A percentile compares a stretch with the other conserved stretches of the same genome.
Conservation (phyloP, 1,140 invertebrate genomes). For the Kradibia gibbosae region DNA sequence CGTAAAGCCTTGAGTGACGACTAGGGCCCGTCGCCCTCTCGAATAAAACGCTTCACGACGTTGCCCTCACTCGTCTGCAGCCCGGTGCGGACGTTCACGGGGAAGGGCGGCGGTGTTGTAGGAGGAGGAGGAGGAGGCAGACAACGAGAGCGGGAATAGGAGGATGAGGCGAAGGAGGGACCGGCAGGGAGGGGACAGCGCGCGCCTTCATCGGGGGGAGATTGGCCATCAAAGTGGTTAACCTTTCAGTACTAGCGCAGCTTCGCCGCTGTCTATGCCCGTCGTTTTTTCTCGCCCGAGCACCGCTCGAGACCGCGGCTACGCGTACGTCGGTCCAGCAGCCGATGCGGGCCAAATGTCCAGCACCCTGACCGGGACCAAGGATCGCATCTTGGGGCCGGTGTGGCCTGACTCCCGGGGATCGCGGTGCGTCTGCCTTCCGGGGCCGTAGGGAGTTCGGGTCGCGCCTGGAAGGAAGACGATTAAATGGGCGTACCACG, state of each 20-base stretch:
- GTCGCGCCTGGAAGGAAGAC: constrained; percentile 27
- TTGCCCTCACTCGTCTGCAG: background rate
- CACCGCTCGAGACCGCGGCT: background rate
- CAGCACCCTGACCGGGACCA: too few species aligned
- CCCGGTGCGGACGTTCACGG: background rate
- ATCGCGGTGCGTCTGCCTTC: too few species aligned
- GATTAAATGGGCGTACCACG: constrained; percentile 44
- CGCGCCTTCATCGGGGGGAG: constrained; percentile 41
- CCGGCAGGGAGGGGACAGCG: constrained; percentile 5
- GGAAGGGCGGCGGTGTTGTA: background rate
- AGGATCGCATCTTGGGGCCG: too few species aligned
- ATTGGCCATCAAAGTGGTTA: constrained; percentile 42
- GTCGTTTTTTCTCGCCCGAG: background rate
- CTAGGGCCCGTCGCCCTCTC: constrained; percentile 31
- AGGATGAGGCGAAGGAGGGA: constrained; percentile 26
- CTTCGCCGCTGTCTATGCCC: background rate
- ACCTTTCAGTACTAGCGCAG: constrained; percentile 36
- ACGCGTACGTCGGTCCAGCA: background rate
- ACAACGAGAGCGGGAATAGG: constrained; percentile 33
- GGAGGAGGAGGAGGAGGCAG: constrained; percentile 2
- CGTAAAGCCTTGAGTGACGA: constrained; percentile 30
- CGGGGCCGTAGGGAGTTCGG: background rate
- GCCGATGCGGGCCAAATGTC: too few species aligned
- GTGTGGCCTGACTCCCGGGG: too few species aligned
- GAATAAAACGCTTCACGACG: background rate